Evolutionary conservation across 2,888 invertebrate species (phyloP), one percentile per base, ranked within the genome.

Genomic region (Eupithecia pulchellata): DNA sequence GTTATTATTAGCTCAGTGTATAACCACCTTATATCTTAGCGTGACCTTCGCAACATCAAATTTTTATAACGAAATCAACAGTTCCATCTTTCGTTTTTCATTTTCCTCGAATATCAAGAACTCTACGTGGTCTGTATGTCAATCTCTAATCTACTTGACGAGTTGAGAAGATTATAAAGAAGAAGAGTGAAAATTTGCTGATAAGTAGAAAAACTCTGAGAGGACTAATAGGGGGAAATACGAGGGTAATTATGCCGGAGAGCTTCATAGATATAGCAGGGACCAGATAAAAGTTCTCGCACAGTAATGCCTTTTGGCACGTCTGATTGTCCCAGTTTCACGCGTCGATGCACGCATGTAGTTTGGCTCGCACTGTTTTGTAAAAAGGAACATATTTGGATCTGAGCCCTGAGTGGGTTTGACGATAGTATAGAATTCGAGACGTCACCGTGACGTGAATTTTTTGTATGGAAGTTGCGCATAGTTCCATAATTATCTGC

Each of bases 41-140:
- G 63, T 57, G 61, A 65, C 64, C 47, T 70, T 27, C n/a, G 3
- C n/a, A 34, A 66, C 60, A 73, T 69, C 52, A 69, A 58, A 27
- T 47, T 69, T 73, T 73, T 69, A 73, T 68, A 70, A 67, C 64
- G 42, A 67, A 69, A 73, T 73, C 69, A 69, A 57, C 67, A 67
- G 69, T 61, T 69, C 57, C 20, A 11, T 55, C 64, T 58, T 61
- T 57, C 67, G 39, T 65, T 67, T 73, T 65, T 64, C 66, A 69
- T 69, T 65, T 67, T 64, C 55, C 25, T 36, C 32, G 57, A 29
- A 73, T 66, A 57, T 20, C 34, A 34, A 68, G 66, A 58, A 66
- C 62, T 61, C 14, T 25, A 70, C 73, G 73, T 73, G 69, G 29
- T 57, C 17, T 4, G 73, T 30, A 32, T 69, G n/a, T 29, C 11